Conservation (phyloP, 2,113 vertebrate species). For the Andinoacara biseriatus region DNA sequence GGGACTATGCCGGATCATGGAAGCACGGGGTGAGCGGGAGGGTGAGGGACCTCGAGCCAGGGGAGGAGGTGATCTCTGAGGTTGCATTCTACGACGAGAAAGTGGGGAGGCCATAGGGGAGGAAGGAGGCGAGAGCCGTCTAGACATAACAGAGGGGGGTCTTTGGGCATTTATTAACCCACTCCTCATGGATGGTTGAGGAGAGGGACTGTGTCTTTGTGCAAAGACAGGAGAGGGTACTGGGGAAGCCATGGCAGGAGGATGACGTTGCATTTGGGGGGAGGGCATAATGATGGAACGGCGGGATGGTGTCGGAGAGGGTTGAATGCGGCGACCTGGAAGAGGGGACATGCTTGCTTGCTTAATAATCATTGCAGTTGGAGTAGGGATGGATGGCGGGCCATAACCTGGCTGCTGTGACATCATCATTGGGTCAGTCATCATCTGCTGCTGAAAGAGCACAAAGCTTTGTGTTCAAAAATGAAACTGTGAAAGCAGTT, state of each 20-base stretch:
- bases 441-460: constrained; percentile 49
- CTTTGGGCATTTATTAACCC: constrained; percentile 72
- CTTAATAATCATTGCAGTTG: constrained; percentile 80
- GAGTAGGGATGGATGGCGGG: constrained; percentile 67
- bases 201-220: constrained; percentile 65
- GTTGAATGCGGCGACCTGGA: constrained; percentile 42
- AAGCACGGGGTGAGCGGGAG: constrained; percentile 59
- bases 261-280: constrained; percentile 63
- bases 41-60: constrained; percentile 42
- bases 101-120: constrained; percentile 58
- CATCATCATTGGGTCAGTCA: constrained; percentile 63
- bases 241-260: constrained; percentile 54
- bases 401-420: constrained; percentile 60
- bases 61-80: constrained; percentile 67
- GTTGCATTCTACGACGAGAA: constrained; percentile 56
- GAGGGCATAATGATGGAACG: constrained; percentile 70
- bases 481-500: neutral
- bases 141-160: constrained; percentile 74
- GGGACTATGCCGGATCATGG: constrained; percentile 69
- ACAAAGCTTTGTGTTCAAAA: neutral
- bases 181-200: constrained; percentile 66
- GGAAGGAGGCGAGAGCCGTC: constrained; percentile 51
- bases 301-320: constrained; percentile 70
- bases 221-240: constrained; percentile 62
- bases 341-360: constrained; percentile 70